A percentile compares a stretch with the other conserved stretches of the same genome.
Evolutionary conservation across 2,113 vertebrate species (phyloP).

Genomic region (Noctilio leporinus): DNA sequence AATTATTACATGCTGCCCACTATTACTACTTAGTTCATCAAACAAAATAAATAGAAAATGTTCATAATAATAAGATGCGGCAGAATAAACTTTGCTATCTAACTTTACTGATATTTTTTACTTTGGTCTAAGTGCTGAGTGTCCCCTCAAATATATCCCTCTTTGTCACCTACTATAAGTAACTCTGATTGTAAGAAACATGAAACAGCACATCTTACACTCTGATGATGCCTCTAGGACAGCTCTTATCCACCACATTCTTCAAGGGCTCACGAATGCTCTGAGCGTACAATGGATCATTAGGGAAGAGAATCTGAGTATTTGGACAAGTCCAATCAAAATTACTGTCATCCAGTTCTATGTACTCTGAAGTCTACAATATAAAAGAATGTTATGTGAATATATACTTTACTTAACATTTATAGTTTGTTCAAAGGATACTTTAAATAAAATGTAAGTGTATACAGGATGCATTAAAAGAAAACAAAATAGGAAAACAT

Average conservation of each 20-base stretch:
- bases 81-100: background rate
- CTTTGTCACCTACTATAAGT: background rate
- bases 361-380: constrained; percentile 81
- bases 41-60: background rate
- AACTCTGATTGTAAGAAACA: background rate
- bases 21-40: background rate
- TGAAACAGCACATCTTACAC: constrained; percentile 74
- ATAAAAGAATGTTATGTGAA: background rate
- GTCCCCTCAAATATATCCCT: background rate
- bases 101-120: background rate
- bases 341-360: constrained; percentile 95
- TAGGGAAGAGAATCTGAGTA: constrained; percentile 96
- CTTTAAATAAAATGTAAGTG: background rate
- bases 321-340: constrained; percentile 99
- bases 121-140: background rate
- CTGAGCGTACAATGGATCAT: constrained; percentile 92
- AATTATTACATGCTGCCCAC: background rate
- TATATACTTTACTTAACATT: background rate
- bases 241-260: constrained; percentile 96
- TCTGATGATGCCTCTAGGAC: constrained; percentile 86
- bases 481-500: background rate
- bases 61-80: background rate
- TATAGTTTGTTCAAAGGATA: background rate
- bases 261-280: constrained; percentile 96
- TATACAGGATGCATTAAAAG: background rate